These are phyloP conservation scores for Mesorhabditis sp. DNA, from an alignment of 2,888 invertebrate species.

Conservation along the genomic window DNA sequence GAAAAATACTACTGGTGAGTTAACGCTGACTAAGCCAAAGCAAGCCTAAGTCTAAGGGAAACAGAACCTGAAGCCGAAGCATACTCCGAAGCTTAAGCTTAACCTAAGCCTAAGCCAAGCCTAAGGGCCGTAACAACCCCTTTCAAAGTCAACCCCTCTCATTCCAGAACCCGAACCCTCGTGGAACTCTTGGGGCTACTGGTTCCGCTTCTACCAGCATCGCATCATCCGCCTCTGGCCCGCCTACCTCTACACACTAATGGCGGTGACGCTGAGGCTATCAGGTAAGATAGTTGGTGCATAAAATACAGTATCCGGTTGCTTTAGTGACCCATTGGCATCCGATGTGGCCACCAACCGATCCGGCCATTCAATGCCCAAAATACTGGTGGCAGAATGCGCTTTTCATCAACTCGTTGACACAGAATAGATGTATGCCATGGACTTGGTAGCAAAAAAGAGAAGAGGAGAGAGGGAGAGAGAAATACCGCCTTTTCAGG, in stretches of 20 bases:
- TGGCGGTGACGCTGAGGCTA: slow-evolving; percentile 51
- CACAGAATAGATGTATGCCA: slow-evolving; percentile 56
- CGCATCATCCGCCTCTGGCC: slow-evolving; percentile 56
- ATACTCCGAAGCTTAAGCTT: too few relatives aligned
- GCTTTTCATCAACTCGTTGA: slow-evolving; percentile 42
- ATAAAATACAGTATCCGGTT: background rate
- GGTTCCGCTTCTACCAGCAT: slow-evolving; percentile 57
- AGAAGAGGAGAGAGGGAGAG: too few relatives aligned
- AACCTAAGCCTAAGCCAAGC: background rate
- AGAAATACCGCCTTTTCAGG: slow-evolving; percentile 19
- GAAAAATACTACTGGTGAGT: slow-evolving; percentile 49
- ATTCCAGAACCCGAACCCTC: slow-evolving; percentile 48
- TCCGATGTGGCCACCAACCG: slow-evolving; percentile 57
- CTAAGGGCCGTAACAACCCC: slow-evolving; percentile 4
- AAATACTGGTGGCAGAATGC: slow-evolving; percentile 52
- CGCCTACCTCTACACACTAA: slow-evolving; percentile 54
- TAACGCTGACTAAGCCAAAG: background rate
- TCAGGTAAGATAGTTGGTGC: slow-evolving; percentile 14
- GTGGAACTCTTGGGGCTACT: slow-evolving; percentile 55
- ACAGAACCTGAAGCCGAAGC: background rate
- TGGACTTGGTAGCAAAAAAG: slow-evolving; percentile 57
- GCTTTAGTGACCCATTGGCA: slow-evolving; percentile 51
- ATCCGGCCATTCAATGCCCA: slow-evolving; percentile 56
- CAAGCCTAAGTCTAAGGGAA: background rate
- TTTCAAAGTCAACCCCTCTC: background rate